These are phyloP conservation scores for Venusia cambrica DNA, from an alignment of 2,888 invertebrate genomes.

Conservation along the genomic window DNA sequence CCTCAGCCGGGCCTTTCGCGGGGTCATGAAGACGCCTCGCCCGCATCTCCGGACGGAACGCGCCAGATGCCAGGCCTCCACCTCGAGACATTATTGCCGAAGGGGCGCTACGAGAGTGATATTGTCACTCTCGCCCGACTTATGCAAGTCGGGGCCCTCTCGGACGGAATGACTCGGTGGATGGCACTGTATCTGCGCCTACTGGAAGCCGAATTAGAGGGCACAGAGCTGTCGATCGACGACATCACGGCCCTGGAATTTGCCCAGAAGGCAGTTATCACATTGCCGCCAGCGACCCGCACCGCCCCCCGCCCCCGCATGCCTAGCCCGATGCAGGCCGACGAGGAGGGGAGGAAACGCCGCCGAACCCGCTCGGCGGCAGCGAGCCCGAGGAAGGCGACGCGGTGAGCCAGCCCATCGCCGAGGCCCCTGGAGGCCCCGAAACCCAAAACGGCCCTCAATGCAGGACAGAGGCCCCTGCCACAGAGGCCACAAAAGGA, in stretches of 20 bases:
- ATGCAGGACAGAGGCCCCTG: too few species aligned
- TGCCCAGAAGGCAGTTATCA: not conserved
- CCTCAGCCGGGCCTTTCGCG: too few species aligned
- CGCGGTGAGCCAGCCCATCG: too few species aligned
- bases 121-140: slow-evolving; percentile 11
- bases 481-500: too few species aligned
- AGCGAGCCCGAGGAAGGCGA: not conserved
- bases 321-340: too few species aligned
- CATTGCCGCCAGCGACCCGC: not conserved
- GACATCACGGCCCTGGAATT: not conserved
- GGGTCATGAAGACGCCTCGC: too few species aligned
- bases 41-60: not conserved
- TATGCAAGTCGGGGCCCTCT: slow-evolving; percentile 6
- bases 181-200: slow-evolving; percentile 10
- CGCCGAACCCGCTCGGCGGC: not conserved
- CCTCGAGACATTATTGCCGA: not conserved
- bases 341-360: not conserved
- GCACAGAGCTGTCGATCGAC: not conserved
- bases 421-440: too few species aligned
- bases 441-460: too few species aligned
- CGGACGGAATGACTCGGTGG: slow-evolving; percentile 8
- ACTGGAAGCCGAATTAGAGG: slow-evolving; percentile 2
- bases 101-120: slow-evolving; percentile 5
- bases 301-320: too few species aligned
- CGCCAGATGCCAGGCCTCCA: not conserved